Evolutionary conservation across 2,113 vertebrate genomes (phyloP), one percentile per base, ranked within the genome.

Genomic region (Lamprologus sp.): DNA sequence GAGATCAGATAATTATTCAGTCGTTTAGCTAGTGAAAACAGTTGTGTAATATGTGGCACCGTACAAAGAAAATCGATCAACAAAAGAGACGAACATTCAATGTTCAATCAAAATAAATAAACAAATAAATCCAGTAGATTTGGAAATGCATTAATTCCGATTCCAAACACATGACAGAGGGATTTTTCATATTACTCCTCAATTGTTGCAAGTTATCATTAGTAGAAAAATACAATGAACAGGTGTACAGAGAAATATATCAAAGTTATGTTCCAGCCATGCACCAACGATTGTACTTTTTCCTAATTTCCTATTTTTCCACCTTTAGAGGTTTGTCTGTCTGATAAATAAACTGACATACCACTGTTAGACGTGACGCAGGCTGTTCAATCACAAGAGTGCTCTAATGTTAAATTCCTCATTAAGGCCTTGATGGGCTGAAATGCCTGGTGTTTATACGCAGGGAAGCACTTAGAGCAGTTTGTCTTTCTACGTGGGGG

Each of bases 61-160:
- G 9, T 47, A 4, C 42, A 2, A 75, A 28, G 14, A 17, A 45
- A 75, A 47, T 75, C 6, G 0, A 7, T 73, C 40, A 9, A 13
- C 9, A 68, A 68, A 33, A 40, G n/a, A 42, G 35, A 70, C 37
- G 2, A 26, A 73, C 12, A 3, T 15, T 9, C 37, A 15, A 6
- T 42, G 12, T 73, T 73, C 65, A 42, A 45, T 45, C 0, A 26
- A 23, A 23, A 26, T 15, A 70, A 70, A 45, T 4, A 68, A 40
- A 40, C 2, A 65, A 65, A 63, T 3, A 0, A 37, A 73, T 73
- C 37, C 21, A 26, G 21, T 17, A 0, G 40, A 26, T 73, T 28
- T 45, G 40, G 68, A 45, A 73, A 45, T 26, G 0, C 8, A 45
- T 26, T 4, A 4, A 73, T 9, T 14, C 1, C 1, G 3, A 68